Conservation (phyloP, 2,797 vertebrate genomes). For the Falco biarmicus region DNA sequence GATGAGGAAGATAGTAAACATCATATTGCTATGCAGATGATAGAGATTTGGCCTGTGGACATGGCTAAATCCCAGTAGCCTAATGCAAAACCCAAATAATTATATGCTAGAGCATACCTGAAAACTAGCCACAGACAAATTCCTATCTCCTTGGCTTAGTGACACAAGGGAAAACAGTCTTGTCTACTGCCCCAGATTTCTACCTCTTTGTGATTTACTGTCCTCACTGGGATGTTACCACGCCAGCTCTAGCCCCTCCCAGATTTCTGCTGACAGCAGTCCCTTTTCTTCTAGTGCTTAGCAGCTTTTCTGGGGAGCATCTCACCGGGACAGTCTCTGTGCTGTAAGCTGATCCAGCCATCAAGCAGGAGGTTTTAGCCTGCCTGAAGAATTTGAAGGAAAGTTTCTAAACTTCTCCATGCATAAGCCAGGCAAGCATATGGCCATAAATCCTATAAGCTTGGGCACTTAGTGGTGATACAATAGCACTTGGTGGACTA, state of each 20-base stretch:
- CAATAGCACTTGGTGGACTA: neutral
- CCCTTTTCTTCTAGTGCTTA: neutral
- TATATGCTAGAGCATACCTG: neutral
- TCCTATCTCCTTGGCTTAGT: neutral
- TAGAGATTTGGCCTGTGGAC: neutral
- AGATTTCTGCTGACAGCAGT: neutral
- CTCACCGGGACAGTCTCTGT: neutral
- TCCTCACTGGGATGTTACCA: neutral
- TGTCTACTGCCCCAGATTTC: neutral
- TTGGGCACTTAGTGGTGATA: neutral
- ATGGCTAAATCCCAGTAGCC: neutral
- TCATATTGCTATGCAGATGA: neutral
- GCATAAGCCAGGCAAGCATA: neutral
- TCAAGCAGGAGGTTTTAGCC: constrained; percentile 2
- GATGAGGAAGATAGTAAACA: neutral
- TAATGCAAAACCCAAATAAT: neutral
- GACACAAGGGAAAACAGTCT: neutral
- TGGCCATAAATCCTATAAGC: constrained; percentile 34
- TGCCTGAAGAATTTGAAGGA: constrained; percentile 14
- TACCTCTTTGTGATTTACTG: neutral
- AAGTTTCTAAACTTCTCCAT: neutral
- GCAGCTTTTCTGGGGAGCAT: neutral
- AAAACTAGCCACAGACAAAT: neutral
- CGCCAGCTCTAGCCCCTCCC: neutral
- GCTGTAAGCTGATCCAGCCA: neutral